Conservation (phyloP, 2,797 vertebrate species). For the Tragelaphus oryx region DNA sequence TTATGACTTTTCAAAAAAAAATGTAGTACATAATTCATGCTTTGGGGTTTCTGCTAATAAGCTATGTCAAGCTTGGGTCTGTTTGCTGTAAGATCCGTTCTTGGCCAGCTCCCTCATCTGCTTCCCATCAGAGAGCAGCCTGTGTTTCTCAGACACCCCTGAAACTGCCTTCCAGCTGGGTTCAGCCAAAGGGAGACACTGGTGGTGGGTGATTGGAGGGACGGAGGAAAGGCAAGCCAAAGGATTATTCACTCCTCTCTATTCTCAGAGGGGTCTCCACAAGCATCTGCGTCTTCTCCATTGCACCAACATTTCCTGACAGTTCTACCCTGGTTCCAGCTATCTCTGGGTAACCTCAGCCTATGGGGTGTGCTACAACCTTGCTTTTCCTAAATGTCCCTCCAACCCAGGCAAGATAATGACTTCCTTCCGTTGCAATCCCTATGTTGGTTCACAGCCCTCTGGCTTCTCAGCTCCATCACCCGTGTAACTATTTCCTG, state of each 20-base stretch:
- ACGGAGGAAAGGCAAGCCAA: background rate
- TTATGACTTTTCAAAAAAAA: background rate
- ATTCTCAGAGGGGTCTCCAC: background rate
- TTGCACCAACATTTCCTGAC: background rate
- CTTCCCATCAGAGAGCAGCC: background rate
- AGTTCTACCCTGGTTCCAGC: background rate
- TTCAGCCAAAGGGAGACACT: background rate
- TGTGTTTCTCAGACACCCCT: background rate
- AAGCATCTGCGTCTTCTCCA: background rate
- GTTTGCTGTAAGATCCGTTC: background rate
- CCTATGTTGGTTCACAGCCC: background rate
- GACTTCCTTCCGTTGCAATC: background rate
- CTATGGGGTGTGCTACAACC: background rate
- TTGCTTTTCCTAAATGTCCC: background rate
- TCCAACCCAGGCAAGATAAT: background rate
- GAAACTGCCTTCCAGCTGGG: background rate
- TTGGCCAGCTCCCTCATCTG: background rate
- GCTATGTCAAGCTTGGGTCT: background rate
- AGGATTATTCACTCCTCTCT: background rate
- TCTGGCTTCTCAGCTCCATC: background rate
- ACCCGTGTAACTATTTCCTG: background rate
- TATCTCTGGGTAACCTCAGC: background rate
- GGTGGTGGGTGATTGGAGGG: background rate
- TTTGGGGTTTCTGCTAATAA: background rate
- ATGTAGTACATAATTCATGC: background rate